Conservation (phyloP, 2,113 vertebrate species). For the Helogale parvula region DNA sequence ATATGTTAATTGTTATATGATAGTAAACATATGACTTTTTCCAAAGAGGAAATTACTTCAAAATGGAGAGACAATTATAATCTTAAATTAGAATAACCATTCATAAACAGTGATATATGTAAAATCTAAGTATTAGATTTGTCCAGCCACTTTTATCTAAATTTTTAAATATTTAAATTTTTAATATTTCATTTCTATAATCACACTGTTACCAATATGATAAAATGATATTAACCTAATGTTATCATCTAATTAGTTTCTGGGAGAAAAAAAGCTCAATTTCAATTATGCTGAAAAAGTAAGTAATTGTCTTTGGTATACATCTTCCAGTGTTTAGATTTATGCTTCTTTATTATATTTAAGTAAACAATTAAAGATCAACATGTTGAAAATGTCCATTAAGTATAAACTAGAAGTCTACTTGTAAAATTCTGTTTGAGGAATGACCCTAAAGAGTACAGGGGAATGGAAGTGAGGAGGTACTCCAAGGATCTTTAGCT, state of each 20-base stretch:
- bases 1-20: neutral
- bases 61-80: neutral
- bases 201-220: neutral
- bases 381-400: neutral
- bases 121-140: neutral
- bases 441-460: neutral
- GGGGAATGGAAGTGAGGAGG: neutral
- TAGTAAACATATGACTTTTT: neutral
- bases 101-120: neutral
- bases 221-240: neutral
- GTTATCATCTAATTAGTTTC: neutral
- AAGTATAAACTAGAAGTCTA: neutral
- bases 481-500: neutral
- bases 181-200: neutral
- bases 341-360: neutral
- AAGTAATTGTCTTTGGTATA: neutral
- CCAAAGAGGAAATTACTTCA: neutral
- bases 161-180: neutral
- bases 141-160: neutral
- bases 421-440: neutral
- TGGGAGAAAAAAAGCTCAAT: neutral
- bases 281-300: neutral
- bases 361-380: slow-evolving; percentile 4
- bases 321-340: neutral
- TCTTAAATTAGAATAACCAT: neutral